Base-by-base conservation (phyloP, 1,140 invertebrate genomes). In the Zaprionus ornatus region DNA sequence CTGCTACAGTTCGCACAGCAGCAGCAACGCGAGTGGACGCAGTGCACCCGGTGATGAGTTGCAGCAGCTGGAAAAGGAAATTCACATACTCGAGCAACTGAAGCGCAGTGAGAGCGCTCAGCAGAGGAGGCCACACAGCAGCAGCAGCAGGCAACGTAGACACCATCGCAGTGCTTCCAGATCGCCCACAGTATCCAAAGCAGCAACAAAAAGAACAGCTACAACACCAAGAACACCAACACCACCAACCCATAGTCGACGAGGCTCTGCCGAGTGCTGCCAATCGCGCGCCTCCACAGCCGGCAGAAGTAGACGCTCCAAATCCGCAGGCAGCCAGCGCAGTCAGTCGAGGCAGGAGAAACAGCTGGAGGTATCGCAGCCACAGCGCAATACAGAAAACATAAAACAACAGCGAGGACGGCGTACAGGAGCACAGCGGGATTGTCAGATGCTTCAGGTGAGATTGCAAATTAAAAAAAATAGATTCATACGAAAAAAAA, bases 1-100 rank as follows among this genome's bases (percentile, higher is more conserved):
- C 67, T 92, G 91, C 32, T 92, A 92, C 50, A 91, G 82, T 54
- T 87, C 91, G 23, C 91, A 92, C 65, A 80, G 85, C 45, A 78
- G 80, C 48, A 84, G 73, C 42, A 73, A 61, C 21, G 68, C 19
- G 17, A 80, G 74, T 52, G 77, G 68, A 27, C 74, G 71, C 15
- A 63, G 27, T 3, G 45, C 37, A 42, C 12, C 61, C 64, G 13
- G 27, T 52, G 75, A 80, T 42, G 81, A 77, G 52, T 52, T 90
- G 37, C 25, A 71, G 29, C 81, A 90, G 57, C 50, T 90, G 70
- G 85, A 90, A 32, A 74, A 71, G 50, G 72, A 90, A 12, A 90
- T 90, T 15, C 50, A 67, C 32, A 60, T 59, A 2, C 35, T 90
- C 0, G 85, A 90, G 73, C 56, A 85, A 19, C 32, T 90, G 57